phyloP scores from a whole-genome alignment of 2,888 invertebrate genomes.

The Nudaria mundana region DNA sequence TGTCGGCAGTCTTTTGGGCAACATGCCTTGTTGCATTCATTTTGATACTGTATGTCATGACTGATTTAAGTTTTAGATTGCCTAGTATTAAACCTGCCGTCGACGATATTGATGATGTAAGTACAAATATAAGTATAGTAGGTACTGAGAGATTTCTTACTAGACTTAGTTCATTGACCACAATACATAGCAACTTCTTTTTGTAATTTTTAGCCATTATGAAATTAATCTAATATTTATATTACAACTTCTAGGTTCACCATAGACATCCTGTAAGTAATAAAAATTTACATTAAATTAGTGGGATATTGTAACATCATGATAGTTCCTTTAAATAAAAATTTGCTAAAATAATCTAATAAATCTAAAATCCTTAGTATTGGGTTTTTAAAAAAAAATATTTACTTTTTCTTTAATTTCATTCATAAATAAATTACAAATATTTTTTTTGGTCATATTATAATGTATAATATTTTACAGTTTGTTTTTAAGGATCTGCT shows the following conservation, averaged over 20 bases:
- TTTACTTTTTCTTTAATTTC: too few relatives aligned
- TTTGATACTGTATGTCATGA: conserved; percentile 84
- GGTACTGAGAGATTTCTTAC: too few relatives aligned
- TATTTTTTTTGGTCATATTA: too few relatives aligned
- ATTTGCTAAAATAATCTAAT: too few relatives aligned
- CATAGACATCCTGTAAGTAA: not conserved
- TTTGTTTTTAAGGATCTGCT: too few relatives aligned
- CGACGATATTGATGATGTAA: conserved; percentile 83
- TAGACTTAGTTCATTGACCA: too few relatives aligned
- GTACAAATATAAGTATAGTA: conserved; percentile 33
- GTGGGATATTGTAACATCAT: not conserved
- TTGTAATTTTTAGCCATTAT: not conserved
- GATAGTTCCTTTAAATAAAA: too few relatives aligned
- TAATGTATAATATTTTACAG: too few relatives aligned
- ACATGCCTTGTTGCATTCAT: conserved; percentile 82
- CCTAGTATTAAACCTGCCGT: conserved; percentile 78
- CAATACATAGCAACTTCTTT: too few relatives aligned
- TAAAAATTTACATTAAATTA: not conserved
- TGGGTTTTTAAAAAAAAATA: too few relatives aligned
- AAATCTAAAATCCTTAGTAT: too few relatives aligned
- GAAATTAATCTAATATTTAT: not conserved
- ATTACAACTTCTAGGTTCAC: not conserved
- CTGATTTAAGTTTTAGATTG: conserved; percentile 82
- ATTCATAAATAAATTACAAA: too few relatives aligned
- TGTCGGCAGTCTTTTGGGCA: conserved; percentile 82